A percentile compares a stretch with the other conserved stretches of the same genome.
These are phyloP conservation scores for Proterorhinus semilunaris DNA, from an alignment of 2,113 vertebrate genomes.

Conservation along the genomic window DNA sequence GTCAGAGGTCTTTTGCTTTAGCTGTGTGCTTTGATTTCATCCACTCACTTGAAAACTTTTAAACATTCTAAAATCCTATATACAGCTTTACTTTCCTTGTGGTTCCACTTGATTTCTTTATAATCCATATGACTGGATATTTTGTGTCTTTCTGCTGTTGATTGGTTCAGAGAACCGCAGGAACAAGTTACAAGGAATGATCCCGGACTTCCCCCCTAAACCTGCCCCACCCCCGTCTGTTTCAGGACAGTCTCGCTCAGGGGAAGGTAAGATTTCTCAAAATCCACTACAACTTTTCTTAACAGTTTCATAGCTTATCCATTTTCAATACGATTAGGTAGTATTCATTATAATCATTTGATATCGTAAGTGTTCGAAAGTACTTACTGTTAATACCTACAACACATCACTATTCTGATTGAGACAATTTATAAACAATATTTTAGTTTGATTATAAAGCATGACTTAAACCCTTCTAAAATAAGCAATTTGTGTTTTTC, in stretches of 20 bases:
- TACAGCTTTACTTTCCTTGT: conserved; percentile 34
- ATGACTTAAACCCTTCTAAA: not conserved
- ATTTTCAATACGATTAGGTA: not conserved
- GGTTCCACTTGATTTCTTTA: conserved; percentile 32
- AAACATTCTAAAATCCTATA: conserved; percentile 3
- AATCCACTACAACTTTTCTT: not conserved
- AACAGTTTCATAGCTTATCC: not conserved
- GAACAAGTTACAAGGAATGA: conserved; percentile 86
- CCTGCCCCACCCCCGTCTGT: conserved; percentile 75
- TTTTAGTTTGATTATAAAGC: conserved; percentile 11
- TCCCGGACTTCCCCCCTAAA: conserved; percentile 86
- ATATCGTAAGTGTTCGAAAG: not conserved
- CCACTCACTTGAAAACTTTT: not conserved
- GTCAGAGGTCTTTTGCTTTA: conserved; percentile 30
- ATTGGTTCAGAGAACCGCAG: conserved; percentile 82
- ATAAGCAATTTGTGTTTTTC: conserved; percentile 11
- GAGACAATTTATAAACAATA: no score
- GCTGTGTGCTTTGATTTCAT: conserved; percentile 20
- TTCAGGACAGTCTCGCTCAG: conserved; percentile 78
- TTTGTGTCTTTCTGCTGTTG: conserved; percentile 69
- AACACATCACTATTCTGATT: no score
- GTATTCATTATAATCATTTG: not conserved
- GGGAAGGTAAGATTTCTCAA: conserved; percentile 78
- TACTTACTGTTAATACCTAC: not conserved
- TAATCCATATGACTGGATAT: conserved; percentile 65